phyloP scores from a whole-genome alignment of 2,113 vertebrate species.

The Pygoscelis antarcticus region DNA sequence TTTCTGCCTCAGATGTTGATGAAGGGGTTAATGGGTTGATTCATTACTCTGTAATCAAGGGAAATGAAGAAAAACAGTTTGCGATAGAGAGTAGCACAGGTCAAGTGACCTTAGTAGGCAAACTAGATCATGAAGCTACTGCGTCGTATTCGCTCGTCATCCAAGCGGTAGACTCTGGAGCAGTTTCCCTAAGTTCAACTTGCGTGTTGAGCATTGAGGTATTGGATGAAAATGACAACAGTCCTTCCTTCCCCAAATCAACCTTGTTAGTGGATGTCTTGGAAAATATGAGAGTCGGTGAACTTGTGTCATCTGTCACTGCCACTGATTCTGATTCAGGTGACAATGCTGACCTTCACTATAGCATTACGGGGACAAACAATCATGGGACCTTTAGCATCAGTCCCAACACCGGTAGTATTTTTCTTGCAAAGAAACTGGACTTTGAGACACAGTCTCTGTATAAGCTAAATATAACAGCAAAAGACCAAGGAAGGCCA shows the following conservation, averaged over 20 bases:
- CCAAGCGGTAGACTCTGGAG: constrained; percentile 88
- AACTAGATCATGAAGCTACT: constrained; percentile 91
- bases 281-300: constrained; percentile 96
- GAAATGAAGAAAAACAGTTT: constrained; percentile 92
- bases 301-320: constrained; percentile 92
- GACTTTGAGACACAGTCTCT: constrained; percentile 94
- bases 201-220: constrained; percentile 89
- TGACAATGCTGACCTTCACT: constrained; percentile 92
- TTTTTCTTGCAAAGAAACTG: constrained; percentile 92
- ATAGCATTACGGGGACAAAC: constrained; percentile 90
- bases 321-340: constrained; percentile 92
- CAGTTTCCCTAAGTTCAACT: constrained; percentile 81
- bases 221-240: constrained; percentile 96
- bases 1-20: constrained; percentile 94
- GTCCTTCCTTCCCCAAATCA: constrained; percentile 89
- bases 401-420: constrained; percentile 93
- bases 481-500: constrained; percentile 90
- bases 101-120: constrained; percentile 91
- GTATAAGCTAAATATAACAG: constrained; percentile 93
- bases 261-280: constrained; percentile 88
- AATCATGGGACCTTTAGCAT: constrained; percentile 96
- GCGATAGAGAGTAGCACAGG: constrained; percentile 85
- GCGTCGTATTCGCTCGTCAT: constrained; percentile 89
- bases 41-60: constrained; percentile 85
- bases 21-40: constrained; percentile 91